Conservation (phyloP, 1,140 invertebrate species). For the Sesamia nonagrioides region DNA sequence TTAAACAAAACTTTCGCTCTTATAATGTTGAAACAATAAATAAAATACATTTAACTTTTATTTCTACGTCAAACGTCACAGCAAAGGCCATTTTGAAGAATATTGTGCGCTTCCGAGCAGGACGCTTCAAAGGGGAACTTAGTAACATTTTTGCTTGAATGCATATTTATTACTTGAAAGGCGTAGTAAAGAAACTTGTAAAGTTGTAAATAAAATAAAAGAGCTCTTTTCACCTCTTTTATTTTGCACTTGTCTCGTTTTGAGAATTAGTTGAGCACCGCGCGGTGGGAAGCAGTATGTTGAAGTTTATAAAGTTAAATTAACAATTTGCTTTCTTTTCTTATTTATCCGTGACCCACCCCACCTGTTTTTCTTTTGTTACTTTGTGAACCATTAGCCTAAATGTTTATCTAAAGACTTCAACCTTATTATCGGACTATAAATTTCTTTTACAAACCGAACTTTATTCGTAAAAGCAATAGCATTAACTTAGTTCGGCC, state of each 20-base stretch:
- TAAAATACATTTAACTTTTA: conserved; percentile 8
- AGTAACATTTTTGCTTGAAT: conserved; percentile 28
- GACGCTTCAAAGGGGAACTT: conserved; percentile 23
- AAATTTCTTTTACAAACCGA: conserved; percentile 7
- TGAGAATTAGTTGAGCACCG: no score
- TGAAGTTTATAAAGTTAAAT: not conserved
- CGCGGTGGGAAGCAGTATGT: not conserved
- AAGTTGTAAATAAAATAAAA: not conserved
- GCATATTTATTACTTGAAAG: conserved; percentile 27
- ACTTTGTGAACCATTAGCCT: not conserved
- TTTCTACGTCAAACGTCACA: conserved; percentile 36
- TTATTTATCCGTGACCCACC: not conserved
- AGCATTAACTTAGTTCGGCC: conserved; percentile 3
- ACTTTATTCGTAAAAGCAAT: conserved; percentile 30
- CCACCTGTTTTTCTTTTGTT: not conserved
- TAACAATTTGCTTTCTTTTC: not conserved
- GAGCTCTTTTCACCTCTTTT: not conserved
- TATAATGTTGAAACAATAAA: conserved; percentile 1
- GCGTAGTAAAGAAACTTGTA: conserved; percentile 3
- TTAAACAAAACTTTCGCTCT: not conserved
- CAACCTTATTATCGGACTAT: not conserved
- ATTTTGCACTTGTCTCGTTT: not conserved
- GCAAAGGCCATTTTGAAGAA: conserved; percentile 32
- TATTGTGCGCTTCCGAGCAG: conserved; percentile 13
- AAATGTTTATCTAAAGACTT: not conserved